Conservation (phyloP, 2,113 vertebrate genomes). For the Hymenochirus boettgeri region DNA sequence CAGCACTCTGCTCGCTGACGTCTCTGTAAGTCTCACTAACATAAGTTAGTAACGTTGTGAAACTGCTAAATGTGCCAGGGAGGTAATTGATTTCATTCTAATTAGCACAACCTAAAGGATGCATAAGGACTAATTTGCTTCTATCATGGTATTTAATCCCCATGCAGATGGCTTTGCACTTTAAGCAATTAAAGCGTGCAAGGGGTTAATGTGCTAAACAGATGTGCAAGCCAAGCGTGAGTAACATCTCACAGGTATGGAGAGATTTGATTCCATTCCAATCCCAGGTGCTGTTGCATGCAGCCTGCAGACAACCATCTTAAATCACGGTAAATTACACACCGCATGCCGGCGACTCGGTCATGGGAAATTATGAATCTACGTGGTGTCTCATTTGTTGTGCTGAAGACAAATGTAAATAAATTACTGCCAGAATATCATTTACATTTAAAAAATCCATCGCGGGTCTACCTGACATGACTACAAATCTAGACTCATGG, state of each 20-base stretch:
- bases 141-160: constrained; percentile 2
- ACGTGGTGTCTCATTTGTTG: constrained; percentile 79
- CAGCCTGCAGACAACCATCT: constrained; percentile 67
- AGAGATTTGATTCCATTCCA: background rate
- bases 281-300: constrained; percentile 57
- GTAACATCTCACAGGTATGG: background rate
- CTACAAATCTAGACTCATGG: constrained; percentile 55
- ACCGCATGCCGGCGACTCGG: constrained; percentile 69
- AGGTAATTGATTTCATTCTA: background rate
- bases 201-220: constrained; percentile 2
- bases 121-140: constrained; percentile 1
- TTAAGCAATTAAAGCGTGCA: background rate
- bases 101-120: background rate
- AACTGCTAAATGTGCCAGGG: background rate
- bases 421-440: constrained; percentile 74
- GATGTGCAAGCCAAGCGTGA: background rate
- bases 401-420: constrained; percentile 80
- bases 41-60: background rate
- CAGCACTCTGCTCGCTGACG: background rate
- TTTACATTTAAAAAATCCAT: constrained; percentile 74
- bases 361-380: constrained; percentile 78
- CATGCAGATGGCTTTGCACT: constrained; percentile 4
- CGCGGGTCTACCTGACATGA: constrained; percentile 63
- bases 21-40: too few relatives aligned
- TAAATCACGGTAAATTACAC: constrained; percentile 73